These are phyloP conservation scores for Odontamblyopus rebecca DNA, from an alignment of 2,797 vertebrate genomes.

Conservation along the genomic window DNA sequence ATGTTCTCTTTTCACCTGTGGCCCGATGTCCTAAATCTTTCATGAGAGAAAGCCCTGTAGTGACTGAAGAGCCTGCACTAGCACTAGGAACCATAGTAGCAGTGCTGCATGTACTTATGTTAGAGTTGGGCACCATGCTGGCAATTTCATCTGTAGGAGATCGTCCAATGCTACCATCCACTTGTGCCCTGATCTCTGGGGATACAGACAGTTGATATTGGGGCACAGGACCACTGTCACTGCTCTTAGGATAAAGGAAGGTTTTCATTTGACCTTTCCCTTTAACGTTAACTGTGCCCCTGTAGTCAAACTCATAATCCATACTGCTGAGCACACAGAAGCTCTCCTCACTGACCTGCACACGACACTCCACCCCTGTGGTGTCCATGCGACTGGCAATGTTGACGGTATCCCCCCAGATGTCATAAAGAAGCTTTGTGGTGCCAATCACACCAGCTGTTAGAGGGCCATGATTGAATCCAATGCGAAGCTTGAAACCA, in stretches of 20 bases:
- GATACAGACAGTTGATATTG: conserved; percentile 96
- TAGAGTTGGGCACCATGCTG: conserved; percentile 82
- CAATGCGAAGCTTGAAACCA: conserved; percentile 96
- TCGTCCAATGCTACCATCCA: conserved; percentile 97
- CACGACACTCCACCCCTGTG: conserved; percentile 94
- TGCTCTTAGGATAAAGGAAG: conserved; percentile 94
- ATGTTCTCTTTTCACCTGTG: conserved; percentile 40
- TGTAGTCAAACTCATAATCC: conserved; percentile 97
- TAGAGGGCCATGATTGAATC: conserved; percentile 96
- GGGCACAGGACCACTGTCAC: conserved; percentile 86
- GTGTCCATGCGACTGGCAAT: conserved; percentile 99
- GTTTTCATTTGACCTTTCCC: conserved; percentile 99
- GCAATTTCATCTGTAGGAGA: conserved; percentile 95
- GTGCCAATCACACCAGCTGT: conserved; percentile 97
- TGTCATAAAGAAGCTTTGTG: conserved; percentile 96
- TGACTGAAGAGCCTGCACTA: conserved; percentile 67
- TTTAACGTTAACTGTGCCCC: conserved; percentile 97
- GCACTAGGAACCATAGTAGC: conserved; percentile 81
- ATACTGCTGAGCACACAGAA: conserved; percentile 90
- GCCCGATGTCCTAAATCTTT: conserved; percentile 35
- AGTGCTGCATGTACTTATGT: conserved; percentile 40
- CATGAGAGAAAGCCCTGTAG: conserved; percentile 44
- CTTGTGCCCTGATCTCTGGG: conserved; percentile 94
- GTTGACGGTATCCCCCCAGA: conserved; percentile 99
- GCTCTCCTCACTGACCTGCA: conserved; percentile 98